Evolutionary conservation across 2,888 invertebrate species (phyloP).

Genomic region (Alsophila aescularia): DNA sequence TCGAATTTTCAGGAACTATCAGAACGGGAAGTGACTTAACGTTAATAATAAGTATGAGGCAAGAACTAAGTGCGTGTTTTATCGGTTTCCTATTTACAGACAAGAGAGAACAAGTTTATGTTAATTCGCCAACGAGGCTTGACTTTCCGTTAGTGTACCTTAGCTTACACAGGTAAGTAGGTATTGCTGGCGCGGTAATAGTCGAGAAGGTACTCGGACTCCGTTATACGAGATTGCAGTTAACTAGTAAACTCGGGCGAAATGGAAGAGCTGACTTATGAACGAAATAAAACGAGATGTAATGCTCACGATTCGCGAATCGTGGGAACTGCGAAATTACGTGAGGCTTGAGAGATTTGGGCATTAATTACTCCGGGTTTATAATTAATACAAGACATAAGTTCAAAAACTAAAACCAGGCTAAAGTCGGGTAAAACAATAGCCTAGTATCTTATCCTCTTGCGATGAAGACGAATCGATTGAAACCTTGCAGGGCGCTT

Average conservation of each 20-base stretch:
- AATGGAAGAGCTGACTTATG: constrained; percentile 29
- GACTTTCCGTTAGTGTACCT: constrained; percentile 33
- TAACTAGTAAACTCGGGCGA: constrained; percentile 35
- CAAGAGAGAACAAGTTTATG: constrained; percentile 52
- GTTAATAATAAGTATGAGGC: constrained; percentile 12
- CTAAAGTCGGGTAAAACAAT: too few relatives aligned
- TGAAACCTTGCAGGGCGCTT: too few relatives aligned
- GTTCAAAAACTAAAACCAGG: too few relatives aligned
- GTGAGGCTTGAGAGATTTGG: not conserved
- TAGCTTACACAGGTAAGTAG: not conserved
- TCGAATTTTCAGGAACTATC: constrained; percentile 22
- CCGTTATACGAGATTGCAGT: constrained; percentile 46
- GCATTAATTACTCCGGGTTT: not conserved
- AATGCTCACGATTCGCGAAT: constrained; percentile 22
- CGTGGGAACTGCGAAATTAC: constrained; percentile 22
- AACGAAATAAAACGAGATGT: constrained; percentile 19
- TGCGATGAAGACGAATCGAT: too few relatives aligned
- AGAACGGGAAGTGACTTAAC: constrained; percentile 18
- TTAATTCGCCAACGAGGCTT: constrained; percentile 46
- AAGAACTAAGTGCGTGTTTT: constrained; percentile 9
- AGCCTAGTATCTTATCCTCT: too few relatives aligned
- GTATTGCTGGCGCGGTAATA: not conserved
- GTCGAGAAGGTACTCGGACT: constrained; percentile 29
- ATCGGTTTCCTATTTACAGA: constrained; percentile 39
- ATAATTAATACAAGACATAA: too few relatives aligned